Evolutionary conservation across 2,888 invertebrate genomes (phyloP).

Genomic region (Xestia ashworthii): DNA sequence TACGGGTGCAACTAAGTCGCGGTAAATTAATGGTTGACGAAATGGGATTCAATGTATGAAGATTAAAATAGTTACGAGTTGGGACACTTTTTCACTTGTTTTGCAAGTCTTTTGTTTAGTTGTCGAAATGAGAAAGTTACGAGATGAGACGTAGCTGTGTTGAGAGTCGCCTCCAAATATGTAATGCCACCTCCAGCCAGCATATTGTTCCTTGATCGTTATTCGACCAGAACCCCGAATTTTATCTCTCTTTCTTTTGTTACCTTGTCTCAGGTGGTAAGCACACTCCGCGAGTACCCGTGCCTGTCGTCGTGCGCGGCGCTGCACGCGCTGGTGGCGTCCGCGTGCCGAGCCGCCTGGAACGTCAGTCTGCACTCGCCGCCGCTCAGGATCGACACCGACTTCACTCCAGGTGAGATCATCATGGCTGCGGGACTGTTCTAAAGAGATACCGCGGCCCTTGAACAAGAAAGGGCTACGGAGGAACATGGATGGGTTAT

Average conservation of each 20-base stretch:
- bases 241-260: neutral
- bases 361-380: slow-evolving; percentile 94
- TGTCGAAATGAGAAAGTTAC: too few species aligned
- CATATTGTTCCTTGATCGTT: neutral
- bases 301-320: slow-evolving; percentile 95
- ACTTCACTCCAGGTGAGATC: slow-evolving; percentile 91
- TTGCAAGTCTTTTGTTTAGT: too few species aligned
- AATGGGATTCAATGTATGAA: too few species aligned
- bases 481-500: too few species aligned
- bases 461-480: too few species aligned
- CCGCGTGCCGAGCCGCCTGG: slow-evolving; percentile 97
- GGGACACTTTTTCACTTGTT: too few species aligned
- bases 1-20: neutral
- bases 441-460: too few species aligned
- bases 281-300: slow-evolving; percentile 98
- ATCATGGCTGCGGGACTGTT: too few species aligned
- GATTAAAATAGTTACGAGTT: too few species aligned
- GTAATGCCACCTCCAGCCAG: neutral
- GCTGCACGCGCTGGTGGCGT: slow-evolving; percentile 94
- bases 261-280: slow-evolving; percentile 92
- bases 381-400: slow-evolving; percentile 92
- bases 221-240: neutral
- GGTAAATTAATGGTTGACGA: too few species aligned
- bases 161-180: neutral
- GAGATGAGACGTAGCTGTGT: neutral